Percentiles rank a stretch among this genome's conserved stretches.
Conservation (phyloP, 2,888 invertebrate genomes). For the Amphipyra tragopoginis region DNA sequence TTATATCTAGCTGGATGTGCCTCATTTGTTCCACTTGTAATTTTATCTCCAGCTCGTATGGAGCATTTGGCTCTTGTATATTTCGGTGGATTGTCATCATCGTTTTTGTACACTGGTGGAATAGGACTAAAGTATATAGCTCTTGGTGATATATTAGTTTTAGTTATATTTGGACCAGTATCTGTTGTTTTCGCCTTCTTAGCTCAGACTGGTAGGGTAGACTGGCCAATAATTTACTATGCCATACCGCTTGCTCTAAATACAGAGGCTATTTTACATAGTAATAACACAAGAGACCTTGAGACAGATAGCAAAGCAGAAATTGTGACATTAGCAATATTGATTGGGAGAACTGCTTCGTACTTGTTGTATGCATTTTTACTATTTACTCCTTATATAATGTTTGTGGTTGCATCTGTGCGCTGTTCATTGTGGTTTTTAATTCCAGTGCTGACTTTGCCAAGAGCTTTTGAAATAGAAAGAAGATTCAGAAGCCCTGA, state of each 20-base stretch:
- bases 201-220: constrained; percentile 97
- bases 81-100: constrained; percentile 98
- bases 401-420: constrained; percentile 95
- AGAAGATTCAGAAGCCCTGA: constrained; percentile 95
- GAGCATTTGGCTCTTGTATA: constrained; percentile 98
- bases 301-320: constrained; percentile 96
- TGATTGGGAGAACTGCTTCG: constrained; percentile 97
- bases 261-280: constrained; percentile 98
- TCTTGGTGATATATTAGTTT: constrained; percentile 96
- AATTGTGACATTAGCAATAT: constrained; percentile 98
- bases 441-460: constrained; percentile 96
- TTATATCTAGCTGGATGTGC: constrained; percentile 96
- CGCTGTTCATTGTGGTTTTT: constrained; percentile 97
- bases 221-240: constrained; percentile 97
- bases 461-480: constrained; percentile 97
- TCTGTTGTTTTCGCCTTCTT: constrained; percentile 98
- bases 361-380: constrained; percentile 97
- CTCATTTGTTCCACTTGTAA: constrained; percentile 94
- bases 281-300: constrained; percentile 98
- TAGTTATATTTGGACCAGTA: constrained; percentile 98
- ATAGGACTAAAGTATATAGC: constrained; percentile 99
- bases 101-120: constrained; percentile 99
- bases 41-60: constrained; percentile 97
- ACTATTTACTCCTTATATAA: constrained; percentile 96
- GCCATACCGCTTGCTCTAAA: constrained; percentile 98